Evolutionary conservation across 2,113 vertebrate genomes (phyloP).

Genomic region (Dicaeum eximium): DNA sequence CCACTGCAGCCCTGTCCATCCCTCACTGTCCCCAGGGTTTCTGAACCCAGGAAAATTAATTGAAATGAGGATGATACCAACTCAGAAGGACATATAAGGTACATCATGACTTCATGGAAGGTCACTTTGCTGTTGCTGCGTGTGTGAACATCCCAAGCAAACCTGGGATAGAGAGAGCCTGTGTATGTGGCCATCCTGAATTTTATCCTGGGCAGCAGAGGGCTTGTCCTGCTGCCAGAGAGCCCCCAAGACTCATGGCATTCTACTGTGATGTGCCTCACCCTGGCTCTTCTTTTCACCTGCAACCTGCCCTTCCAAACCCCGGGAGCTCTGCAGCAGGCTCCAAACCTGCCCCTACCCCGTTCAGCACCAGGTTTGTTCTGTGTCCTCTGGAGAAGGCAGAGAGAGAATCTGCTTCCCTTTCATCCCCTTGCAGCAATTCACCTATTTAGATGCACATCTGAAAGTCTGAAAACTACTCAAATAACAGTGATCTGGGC

Average conservation of each 20-base stretch:
- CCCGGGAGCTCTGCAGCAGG: not conserved
- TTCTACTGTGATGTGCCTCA: not conserved
- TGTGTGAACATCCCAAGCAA: not conserved
- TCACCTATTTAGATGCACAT: not conserved
- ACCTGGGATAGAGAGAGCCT: not conserved
- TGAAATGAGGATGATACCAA: not conserved
- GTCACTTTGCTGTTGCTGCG: fast-evolving
- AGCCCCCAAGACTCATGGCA: fast-evolving
- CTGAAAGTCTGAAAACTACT: not conserved
- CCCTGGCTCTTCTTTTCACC: not conserved
- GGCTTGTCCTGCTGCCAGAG: not conserved
- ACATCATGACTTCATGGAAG: not conserved
- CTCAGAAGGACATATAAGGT: not conserved
- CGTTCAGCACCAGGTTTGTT: not conserved
- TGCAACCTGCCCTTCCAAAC: not conserved
- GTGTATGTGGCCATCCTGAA: not conserved
- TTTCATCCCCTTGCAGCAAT: not conserved
- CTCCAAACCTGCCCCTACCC: not conserved
- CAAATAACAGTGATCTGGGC: not conserved
- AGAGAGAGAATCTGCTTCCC: not conserved
- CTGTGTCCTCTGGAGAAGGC: not conserved
- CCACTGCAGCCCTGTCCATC: not conserved
- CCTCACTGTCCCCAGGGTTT: not conserved
- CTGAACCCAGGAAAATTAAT: not conserved
- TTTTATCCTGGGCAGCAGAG: not conserved